Evolutionary conservation across 35 echinoderm and acorn worm genomes (phyloP), one percentile per base, ranked within the genome.

Genomic region (Eucidaris tribuloides): DNA sequence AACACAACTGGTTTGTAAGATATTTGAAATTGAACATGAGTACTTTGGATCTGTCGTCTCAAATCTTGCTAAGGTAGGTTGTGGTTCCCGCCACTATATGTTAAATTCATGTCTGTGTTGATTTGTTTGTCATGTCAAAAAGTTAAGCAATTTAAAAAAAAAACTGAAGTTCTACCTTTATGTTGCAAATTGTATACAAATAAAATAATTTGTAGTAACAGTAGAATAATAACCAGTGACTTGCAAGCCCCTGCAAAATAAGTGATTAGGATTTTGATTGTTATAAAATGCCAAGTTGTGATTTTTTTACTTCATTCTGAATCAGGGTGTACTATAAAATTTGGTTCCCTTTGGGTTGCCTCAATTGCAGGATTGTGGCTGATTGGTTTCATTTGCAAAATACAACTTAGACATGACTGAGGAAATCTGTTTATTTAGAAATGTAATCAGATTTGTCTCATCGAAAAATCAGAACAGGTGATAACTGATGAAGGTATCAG

Each of bases 11-110:
- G 96, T 99, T 1, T 93, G 90, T 58, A 77, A 62, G 42, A 93
- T 99, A 81, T 99, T 99, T 84, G 79, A 90, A 14, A 99, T 99
- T 63, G 55, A 99, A 62, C 87, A 93, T 64, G 90, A 91, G n/a
- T 99, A 93, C 71, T 90, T 99, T 86, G 96, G 96, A 44, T 90
- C 90, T 32, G 70, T 93, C 37, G 54, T 99, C 49, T 93, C 96
- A 20, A 99, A 99, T 48, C 71, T 99, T 82, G 96, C 96, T 20
- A 85, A 86, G 86, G 96, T 99, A 80, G 61, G 91, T 80, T 52
- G 3, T 31, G 33, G 1, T 80, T 25, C 20, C 32, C 15, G 20
- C 14, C 4, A 62, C 54, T 30, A 25, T 85, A 17, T 80, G 17
- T 17, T 62, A 25, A 40, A 81, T 63, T 3, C 19, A 41, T 63